Conservation (phyloP, 1,140 invertebrate species). For the Arion vulgaris region DNA sequence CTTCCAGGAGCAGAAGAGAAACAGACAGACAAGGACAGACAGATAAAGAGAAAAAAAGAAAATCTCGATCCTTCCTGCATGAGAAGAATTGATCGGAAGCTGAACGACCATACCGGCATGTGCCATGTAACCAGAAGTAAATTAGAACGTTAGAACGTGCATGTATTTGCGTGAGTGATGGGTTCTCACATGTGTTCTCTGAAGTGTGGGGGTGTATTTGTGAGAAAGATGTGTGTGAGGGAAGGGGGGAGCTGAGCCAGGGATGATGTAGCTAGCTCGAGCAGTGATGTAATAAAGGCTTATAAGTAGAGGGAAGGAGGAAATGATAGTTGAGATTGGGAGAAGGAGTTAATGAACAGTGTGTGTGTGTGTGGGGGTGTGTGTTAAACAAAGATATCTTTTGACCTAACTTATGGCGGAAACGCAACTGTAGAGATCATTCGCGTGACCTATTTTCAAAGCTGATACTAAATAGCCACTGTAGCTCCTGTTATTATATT, state of each 20-base stretch:
- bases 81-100: neutral
- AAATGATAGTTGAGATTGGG: no score
- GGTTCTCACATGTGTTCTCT: neutral
- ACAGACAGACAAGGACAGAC: neutral
- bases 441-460: neutral
- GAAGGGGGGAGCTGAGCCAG: neutral
- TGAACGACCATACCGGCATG: neutral
- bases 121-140: slow-evolving; percentile 3
- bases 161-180: slow-evolving; percentile 1
- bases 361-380: no score
- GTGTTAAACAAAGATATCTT: neutral
- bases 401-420: neutral
- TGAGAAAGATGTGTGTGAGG: neutral
- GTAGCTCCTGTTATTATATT: no score
- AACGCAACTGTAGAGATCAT: neutral
- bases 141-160: neutral
- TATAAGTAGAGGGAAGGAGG: neutral
- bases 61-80: neutral
- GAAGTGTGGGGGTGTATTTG: neutral
- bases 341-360: neutral
- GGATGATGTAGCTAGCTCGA: no score
- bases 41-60: neutral
- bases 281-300: no score
- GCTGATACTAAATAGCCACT: no score
- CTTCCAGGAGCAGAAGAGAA: neutral